These are phyloP conservation scores for Nasonia giraulti DNA, from an alignment of 1,140 invertebrate genomes.

Conservation along the genomic window DNA sequence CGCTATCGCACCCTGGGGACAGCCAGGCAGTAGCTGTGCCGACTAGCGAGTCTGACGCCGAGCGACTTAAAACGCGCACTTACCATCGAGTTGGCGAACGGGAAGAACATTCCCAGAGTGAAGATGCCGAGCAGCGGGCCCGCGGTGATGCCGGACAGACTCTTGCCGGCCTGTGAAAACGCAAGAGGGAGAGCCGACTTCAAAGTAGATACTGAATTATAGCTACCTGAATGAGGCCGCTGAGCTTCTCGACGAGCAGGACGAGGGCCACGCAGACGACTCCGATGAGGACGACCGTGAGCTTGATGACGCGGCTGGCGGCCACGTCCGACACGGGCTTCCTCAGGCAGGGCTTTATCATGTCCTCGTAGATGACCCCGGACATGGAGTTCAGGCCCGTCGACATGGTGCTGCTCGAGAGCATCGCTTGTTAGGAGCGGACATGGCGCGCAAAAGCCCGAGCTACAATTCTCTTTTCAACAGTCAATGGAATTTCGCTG, in stretches of 20 bases:
- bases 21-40: no score
- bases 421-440: neutral
- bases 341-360: slow-evolving; percentile 80
- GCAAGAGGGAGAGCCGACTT: no score
- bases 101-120: slow-evolving; percentile 85
- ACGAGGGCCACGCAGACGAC: slow-evolving; percentile 79
- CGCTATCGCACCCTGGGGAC: slow-evolving; percentile 82
- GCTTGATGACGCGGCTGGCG: slow-evolving; percentile 82
- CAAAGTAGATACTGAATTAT: no score
- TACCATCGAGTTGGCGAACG: slow-evolving; percentile 81
- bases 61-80: no score
- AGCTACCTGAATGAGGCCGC: slow-evolving; percentile 77
- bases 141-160: slow-evolving; percentile 80
- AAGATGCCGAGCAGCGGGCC: slow-evolving; percentile 87
- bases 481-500: no score
- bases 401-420: slow-evolving; percentile 82
- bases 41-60: no score
- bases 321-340: slow-evolving; percentile 77
- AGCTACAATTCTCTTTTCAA: no score
- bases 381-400: slow-evolving; percentile 87
- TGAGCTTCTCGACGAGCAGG: slow-evolving; percentile 82
- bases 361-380: slow-evolving; percentile 87
- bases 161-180: slow-evolving; percentile 79
- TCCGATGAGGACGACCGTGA: slow-evolving; percentile 80
- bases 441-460: no score